Evolutionary conservation across 2,797 vertebrate genomes (phyloP), one percentile per base, ranked within the genome.

Genomic region (Dendrocincla fuliginosa): DNA sequence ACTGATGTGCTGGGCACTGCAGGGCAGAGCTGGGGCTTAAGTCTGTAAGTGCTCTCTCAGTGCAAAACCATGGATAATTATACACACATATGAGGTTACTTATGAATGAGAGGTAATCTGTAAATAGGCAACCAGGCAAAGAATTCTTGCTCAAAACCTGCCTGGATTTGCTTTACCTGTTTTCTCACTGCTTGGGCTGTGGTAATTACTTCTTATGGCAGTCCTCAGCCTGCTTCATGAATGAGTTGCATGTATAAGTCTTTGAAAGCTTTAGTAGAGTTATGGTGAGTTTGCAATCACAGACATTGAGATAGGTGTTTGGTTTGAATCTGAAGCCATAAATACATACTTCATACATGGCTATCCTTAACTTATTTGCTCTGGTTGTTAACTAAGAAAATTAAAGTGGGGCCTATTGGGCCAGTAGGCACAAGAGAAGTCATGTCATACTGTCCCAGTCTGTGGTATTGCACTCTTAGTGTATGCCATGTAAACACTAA

Each of bases 161-260:
- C 53, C 75, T 89, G 89, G 93, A 84, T 96, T 91, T 96, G 95
- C 82, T 93, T 85, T 96, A 71, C 78, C 42, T 83, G 79, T 92
- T 94, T 94, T 96, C 68, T 95, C 50, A 85, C 35, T 0, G 3
- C 64, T 85, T 68, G 55, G 74, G 89, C 87, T 93, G 57, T 53
- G 80, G 39, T 86, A 94, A 89, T 94, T 92, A 69, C 67, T 65
- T 74, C 23, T 13, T 76, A 89, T 94, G 81, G 89, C 84, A 89
- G 64, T 69, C 73, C 37, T 79, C 56, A 77, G 71, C 71, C 64
- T 87, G 56, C 56, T 67, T 67, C 30, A 30, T 81, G 79, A 90
- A 89, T 69, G 87, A 93, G 42, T 49, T 87, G 50, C 30, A 25
- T 27, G 57, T 14, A 0, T 78, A 53, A 74, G 27, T 60, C 61